Evolutionary conservation across 1,140 invertebrate species (phyloP).

Genomic region (Eubasilissa regina): DNA sequence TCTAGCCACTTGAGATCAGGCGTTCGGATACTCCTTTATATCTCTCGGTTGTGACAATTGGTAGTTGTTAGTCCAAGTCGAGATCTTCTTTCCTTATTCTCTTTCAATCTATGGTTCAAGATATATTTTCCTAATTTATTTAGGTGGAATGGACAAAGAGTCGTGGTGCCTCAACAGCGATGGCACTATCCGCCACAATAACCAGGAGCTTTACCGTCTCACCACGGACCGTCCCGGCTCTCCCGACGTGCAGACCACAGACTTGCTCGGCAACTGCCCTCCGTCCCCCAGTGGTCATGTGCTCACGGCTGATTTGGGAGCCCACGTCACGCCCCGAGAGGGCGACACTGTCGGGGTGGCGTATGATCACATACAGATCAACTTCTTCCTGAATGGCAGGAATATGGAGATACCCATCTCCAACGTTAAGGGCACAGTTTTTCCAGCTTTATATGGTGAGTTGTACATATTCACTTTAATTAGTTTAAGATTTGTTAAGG

Average conservation of each 20-base stretch:
- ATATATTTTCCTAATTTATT: constrained; percentile 58
- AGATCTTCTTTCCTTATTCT: no score
- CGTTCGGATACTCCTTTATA: no score
- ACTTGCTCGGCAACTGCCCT: constrained; percentile 58
- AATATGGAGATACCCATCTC: constrained; percentile 88
- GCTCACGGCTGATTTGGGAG: constrained; percentile 15
- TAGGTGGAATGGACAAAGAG: constrained; percentile 88
- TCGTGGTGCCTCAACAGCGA: constrained; percentile 96
- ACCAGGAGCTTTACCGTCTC: constrained; percentile 84
- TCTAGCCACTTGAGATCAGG: no score
- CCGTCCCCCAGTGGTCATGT: constrained; percentile 63
- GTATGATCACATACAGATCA: constrained; percentile 97
- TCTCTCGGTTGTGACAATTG: no score
- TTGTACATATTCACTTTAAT: not conserved
- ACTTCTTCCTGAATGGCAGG: constrained; percentile 96
- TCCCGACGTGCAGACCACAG: constrained; percentile 62
- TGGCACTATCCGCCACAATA: constrained; percentile 88
- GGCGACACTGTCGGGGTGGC: constrained; percentile 96
- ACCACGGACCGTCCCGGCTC: constrained; percentile 65
- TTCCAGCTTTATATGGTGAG: constrained; percentile 93
- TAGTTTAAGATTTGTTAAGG: no score
- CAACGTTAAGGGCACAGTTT: constrained; percentile 92
- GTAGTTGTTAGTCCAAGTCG: no score
- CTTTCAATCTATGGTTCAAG: no score
- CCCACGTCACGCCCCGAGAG: constrained; percentile 80